Evolutionary conservation across 1,140 invertebrate species (phyloP).

Genomic region (Plutomurus gul): DNA sequence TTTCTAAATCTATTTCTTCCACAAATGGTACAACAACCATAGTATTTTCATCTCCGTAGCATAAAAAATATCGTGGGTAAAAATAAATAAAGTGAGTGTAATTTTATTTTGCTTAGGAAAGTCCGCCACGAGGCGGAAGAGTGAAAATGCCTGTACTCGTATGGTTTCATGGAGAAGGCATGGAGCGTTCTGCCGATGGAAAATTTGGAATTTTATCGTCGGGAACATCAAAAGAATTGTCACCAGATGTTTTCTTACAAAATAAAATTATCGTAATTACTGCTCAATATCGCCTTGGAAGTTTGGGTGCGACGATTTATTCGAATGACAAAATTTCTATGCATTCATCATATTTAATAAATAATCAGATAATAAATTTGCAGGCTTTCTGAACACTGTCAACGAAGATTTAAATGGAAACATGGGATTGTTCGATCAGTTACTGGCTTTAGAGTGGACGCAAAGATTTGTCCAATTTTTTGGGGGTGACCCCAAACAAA

Average conservation of each 20-base stretch:
- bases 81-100: neutral
- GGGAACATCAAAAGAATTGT: constrained; percentile 43
- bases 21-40: neutral
- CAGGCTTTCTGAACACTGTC: constrained; percentile 64
- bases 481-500: constrained; percentile 83
- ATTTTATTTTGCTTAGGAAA: neutral
- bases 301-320: constrained; percentile 73
- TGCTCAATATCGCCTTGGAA: constrained; percentile 93
- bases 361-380: no score
- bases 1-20: constrained; percentile 63
- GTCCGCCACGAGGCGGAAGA: neutral
- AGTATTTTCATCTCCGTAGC: neutral
- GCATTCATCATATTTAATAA: no score
- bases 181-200: constrained; percentile 83
- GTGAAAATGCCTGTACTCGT: constrained; percentile 73
- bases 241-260: constrained; percentile 59
- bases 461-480: constrained; percentile 89
- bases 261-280: constrained; percentile 91
- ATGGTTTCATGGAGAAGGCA: constrained; percentile 93
- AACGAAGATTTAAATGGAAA: constrained; percentile 82
- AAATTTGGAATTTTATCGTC: constrained; percentile 91
- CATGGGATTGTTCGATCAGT: constrained; percentile 92
- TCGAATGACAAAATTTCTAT: no score
- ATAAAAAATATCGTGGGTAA: no score
- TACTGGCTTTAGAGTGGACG: constrained; percentile 87